Percentiles rank a stretch among this genome's conserved stretches.
Conservation (phyloP, 92 coral and sea anemone genomes). For the Montipora capitata region DNA sequence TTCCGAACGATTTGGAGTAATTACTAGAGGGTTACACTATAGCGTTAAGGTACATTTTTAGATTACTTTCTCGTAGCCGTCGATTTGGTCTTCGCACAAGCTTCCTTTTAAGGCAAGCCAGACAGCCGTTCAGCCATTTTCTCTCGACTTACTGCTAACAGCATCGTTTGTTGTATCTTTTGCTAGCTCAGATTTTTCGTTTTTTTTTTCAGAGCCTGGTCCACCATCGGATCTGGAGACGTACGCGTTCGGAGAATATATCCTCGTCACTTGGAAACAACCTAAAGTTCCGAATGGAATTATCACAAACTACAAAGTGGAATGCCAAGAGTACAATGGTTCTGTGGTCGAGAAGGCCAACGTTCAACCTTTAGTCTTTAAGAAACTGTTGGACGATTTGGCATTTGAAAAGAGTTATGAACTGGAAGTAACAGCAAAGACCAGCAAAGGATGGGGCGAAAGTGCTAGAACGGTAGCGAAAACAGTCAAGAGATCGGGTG, state of each 20-base stretch:
- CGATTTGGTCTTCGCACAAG: too few species aligned
- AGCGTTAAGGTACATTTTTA: too few species aligned
- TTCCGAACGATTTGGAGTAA: too few species aligned
- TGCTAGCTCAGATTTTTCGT: too few species aligned
- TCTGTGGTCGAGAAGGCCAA: background rate
- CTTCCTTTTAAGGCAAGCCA: too few species aligned
- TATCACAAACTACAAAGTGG: conserved; percentile 77
- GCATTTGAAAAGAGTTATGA: conserved; percentile 74
- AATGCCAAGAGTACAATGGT: conserved; percentile 33
- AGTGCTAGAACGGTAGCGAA: background rate
- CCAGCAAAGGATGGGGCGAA: conserved; percentile 79
- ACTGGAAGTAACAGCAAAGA: conserved; percentile 79
- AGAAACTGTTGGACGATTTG: conserved; percentile 59
- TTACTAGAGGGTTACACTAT: too few species aligned
- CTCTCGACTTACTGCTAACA: too few species aligned
- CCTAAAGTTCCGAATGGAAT: conserved; percentile 87
- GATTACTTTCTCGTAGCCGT: too few species aligned
- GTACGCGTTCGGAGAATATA: conserved; percentile 77
- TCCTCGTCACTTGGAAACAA: conserved; percentile 81
- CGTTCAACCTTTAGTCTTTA: background rate
- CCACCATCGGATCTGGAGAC: conserved; percentile 59
- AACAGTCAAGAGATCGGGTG: conserved; percentile 38
- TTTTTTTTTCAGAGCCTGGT: conserved; percentile 74
- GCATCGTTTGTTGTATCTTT: too few species aligned
- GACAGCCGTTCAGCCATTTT: too few species aligned